A percentile compares a stretch with the other conserved stretches of the same genome.
Conservation (phyloP, 2,888 invertebrate species). For the Thera britannica region DNA sequence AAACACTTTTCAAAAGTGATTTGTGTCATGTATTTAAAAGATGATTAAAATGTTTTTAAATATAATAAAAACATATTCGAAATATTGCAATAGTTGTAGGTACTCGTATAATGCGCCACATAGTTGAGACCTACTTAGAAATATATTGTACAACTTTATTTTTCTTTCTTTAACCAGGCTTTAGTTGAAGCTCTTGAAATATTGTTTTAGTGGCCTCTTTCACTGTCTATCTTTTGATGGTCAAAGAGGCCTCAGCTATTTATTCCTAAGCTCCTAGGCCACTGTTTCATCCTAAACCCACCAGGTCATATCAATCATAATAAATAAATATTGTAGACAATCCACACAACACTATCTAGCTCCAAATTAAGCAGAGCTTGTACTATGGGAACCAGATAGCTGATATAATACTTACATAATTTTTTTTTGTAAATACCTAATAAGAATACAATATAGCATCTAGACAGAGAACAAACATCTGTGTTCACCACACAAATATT, state of each 20-base stretch:
- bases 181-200: slow-evolving; percentile 1
- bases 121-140: background rate
- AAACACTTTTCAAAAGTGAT: background rate
- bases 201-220: background rate
- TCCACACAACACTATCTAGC: too few relatives aligned
- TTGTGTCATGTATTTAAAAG: background rate
- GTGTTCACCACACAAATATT: too few relatives aligned
- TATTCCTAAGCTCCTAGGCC: background rate
- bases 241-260: background rate
- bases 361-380: too few relatives aligned
- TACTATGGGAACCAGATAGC: too few relatives aligned
- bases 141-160: background rate
- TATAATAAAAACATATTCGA: background rate
- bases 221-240: background rate
- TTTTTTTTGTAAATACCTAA: too few relatives aligned
- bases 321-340: too few relatives aligned
- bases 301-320: too few relatives aligned
- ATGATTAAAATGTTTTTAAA: background rate
- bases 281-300: background rate
- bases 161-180: background rate
- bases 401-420: too few relatives aligned
- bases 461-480: too few relatives aligned
- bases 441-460: too few relatives aligned
- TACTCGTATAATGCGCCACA: background rate
- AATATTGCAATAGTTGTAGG: background rate